These are phyloP conservation scores for Aleadryas rufinucha DNA, from an alignment of 2,113 vertebrate species.

Conservation along the genomic window DNA sequence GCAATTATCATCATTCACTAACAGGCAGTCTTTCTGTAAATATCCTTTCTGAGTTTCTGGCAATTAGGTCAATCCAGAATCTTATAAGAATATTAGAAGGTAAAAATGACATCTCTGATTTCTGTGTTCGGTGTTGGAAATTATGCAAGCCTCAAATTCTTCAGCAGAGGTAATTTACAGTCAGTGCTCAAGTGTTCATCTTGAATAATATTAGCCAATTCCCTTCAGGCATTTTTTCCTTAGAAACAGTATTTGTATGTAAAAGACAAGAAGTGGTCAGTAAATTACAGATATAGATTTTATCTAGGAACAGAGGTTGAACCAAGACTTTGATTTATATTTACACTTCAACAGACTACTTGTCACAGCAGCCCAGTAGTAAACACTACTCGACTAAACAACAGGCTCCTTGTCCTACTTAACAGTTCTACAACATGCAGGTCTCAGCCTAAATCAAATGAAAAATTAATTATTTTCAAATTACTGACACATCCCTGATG, in stretches of 20 bases:
- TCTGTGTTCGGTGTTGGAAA: background rate
- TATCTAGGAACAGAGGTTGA: conserved; percentile 18
- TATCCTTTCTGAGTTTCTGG: background rate
- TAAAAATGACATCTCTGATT: background rate
- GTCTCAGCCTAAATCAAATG: background rate
- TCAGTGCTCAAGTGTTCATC: conserved; percentile 31
- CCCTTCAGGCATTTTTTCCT: conserved; percentile 44
- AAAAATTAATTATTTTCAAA: background rate
- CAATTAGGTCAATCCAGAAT: background rate
- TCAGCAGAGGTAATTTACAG: conserved; percentile 4
- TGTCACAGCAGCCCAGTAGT: conserved; percentile 22
- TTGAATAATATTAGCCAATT: conserved; percentile 36
- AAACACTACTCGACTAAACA: background rate
- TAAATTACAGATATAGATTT: conserved; percentile 47
- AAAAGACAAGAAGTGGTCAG: conserved; percentile 42
- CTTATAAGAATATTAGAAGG: background rate
- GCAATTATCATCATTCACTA: background rate
- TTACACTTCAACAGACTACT: conserved; percentile 54
- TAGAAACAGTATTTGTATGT: conserved; percentile 46
- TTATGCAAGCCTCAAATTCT: conserved; percentile 40
- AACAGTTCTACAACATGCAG: background rate
- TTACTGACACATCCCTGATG: background rate
- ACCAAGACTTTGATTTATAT: conserved; percentile 31
- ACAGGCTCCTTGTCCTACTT: background rate
- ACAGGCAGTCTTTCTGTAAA: background rate